These are phyloP conservation scores for Carassius carassius DNA, from an alignment of 2,113 vertebrate species.

Conservation along the genomic window DNA sequence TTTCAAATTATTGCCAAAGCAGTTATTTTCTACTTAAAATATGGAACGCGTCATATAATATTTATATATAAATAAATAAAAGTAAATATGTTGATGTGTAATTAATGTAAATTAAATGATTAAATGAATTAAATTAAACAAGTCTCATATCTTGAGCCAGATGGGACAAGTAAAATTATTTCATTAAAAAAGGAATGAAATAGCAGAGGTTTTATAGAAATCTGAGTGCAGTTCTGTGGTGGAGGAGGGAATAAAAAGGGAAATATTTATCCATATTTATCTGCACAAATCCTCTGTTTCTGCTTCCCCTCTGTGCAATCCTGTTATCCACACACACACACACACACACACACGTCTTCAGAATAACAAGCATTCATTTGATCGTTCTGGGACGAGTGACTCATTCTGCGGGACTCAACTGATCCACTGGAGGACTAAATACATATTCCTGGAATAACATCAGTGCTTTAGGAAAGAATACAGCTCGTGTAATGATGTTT, in stretches of 20 bases:
- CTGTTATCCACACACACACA: background rate
- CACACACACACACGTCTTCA: background rate
- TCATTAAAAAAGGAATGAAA: background rate
- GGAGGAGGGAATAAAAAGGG: background rate
- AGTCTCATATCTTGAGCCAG: too few relatives aligned
- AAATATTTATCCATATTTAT: constrained; percentile 1
- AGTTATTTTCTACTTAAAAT: too few relatives aligned
- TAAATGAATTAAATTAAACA: too few relatives aligned
- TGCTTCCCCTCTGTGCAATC: background rate
- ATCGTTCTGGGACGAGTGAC: background rate
- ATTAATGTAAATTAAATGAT: too few relatives aligned
- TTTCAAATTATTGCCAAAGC: too few relatives aligned
- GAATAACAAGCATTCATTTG: background rate
- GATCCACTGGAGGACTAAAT: background rate
- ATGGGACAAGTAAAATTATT: too few relatives aligned
- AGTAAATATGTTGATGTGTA: too few relatives aligned
- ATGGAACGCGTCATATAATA: too few relatives aligned
- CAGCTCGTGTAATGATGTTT: background rate
- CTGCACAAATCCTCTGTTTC: constrained; percentile 5
- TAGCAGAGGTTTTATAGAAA: background rate
- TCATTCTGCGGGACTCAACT: background rate
- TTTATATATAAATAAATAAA: too few relatives aligned
- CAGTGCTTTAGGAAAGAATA: background rate
- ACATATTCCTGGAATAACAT: constrained; percentile 10
- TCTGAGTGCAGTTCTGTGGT: background rate